Conservation (phyloP, 1,140 invertebrate genomes). For the Drosophila ohnishii region DNA sequence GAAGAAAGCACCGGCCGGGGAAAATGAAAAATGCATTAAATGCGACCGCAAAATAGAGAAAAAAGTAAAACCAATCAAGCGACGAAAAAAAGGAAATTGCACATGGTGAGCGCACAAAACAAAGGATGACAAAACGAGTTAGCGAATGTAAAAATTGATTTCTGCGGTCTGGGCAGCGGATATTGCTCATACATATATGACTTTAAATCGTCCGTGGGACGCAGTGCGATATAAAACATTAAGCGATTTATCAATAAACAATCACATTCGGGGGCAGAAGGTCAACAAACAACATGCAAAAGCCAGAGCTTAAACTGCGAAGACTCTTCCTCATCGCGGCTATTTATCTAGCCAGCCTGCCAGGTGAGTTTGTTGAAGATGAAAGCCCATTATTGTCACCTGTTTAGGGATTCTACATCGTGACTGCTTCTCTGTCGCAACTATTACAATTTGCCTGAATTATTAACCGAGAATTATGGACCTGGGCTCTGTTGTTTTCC, state of each 20-base stretch:
- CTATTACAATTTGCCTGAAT: constrained; percentile 14
- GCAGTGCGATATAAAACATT: constrained; percentile 28
- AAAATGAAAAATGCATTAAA: constrained; percentile 75
- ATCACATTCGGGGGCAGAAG: constrained; percentile 16
- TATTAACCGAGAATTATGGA: constrained; percentile 22
- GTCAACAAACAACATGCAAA: constrained; percentile 41
- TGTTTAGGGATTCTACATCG: neutral
- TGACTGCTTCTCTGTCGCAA: neutral
- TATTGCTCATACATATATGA: constrained; percentile 47
- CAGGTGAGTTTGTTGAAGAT: constrained; percentile 54
- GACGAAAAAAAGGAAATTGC: constrained; percentile 65
- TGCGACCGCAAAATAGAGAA: constrained; percentile 68
- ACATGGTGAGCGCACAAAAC: constrained; percentile 31
- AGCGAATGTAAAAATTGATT: constrained; percentile 76
- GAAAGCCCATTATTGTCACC: neutral
- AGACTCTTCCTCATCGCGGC: constrained; percentile 48
- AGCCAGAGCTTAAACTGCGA: constrained; percentile 39
- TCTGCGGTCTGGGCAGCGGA: constrained; percentile 62
- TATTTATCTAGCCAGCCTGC: constrained; percentile 54
- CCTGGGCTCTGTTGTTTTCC: neutral
- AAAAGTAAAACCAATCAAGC: constrained; percentile 45
- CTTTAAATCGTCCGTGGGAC: constrained; percentile 37
- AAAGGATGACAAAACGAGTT: constrained; percentile 40
- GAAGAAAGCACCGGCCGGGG: constrained; percentile 38
- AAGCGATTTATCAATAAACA: constrained; percentile 40